Conservation (phyloP, 1,140 invertebrate species). For the Dreissena polymorpha region DNA sequence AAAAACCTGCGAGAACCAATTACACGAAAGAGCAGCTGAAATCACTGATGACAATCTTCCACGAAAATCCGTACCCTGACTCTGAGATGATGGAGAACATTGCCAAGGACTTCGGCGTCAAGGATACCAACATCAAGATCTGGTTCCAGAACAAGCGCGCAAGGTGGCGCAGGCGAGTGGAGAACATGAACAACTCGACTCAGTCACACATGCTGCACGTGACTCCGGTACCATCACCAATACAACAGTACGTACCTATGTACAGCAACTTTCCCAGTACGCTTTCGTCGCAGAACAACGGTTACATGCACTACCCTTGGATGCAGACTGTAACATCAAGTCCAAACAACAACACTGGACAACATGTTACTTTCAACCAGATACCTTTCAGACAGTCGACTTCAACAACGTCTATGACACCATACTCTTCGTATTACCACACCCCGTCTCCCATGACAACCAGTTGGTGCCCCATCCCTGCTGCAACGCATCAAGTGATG, state of each 20-base stretch:
- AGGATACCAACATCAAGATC: conserved; percentile 66
- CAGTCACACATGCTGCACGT: background rate
- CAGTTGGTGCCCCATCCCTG: background rate
- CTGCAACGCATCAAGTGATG: background rate
- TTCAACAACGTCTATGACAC: background rate
- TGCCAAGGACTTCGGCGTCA: conserved; percentile 61
- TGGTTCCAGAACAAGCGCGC: conserved; percentile 62
- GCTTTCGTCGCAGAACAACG: background rate
- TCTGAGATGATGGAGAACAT: conserved; percentile 67
- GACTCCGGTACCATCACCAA: conserved; percentile 11
- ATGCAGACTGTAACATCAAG: conserved; percentile 17
- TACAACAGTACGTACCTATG: conserved; percentile 7
- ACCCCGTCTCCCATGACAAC: background rate
- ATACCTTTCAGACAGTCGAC: background rate
- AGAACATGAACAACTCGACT: conserved; percentile 33
- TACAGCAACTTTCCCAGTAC: conserved; percentile 1
- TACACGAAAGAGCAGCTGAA: conserved; percentile 66
- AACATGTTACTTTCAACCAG: background rate
- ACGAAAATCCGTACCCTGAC: conserved; percentile 69
- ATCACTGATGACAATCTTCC: conserved; percentile 62
- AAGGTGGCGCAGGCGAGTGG: conserved; percentile 49
- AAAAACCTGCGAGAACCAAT: conserved; percentile 66
- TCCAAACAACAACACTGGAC: background rate
- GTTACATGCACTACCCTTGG: background rate
- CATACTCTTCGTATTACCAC: background rate